Evolutionary conservation across 2,797 vertebrate species (phyloP).

Genomic region (Vireo griseus): DNA sequence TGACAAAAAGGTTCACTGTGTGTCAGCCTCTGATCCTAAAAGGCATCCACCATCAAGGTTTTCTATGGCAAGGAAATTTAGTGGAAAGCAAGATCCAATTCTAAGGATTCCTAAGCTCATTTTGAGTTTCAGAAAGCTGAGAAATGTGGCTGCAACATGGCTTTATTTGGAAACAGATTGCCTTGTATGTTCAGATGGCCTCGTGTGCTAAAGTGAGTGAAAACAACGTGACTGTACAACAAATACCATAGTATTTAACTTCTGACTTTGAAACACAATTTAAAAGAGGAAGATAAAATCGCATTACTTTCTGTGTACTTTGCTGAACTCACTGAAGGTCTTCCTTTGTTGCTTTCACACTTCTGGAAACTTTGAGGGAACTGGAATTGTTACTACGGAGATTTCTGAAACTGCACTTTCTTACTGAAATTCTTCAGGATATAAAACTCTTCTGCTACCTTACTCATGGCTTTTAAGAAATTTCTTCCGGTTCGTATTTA

Average conservation of each 20-base stretch:
- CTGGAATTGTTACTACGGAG: neutral
- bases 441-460: neutral
- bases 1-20: neutral
- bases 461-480: neutral
- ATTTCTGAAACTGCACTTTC: neutral
- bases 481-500: neutral
- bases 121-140: neutral
- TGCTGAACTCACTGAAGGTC: neutral
- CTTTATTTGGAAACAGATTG: neutral
- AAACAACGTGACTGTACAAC: neutral
- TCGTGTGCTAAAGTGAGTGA: neutral
- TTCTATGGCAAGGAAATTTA: neutral
- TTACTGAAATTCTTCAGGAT: neutral
- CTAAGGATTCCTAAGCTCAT: neutral
- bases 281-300: neutral
- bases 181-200: neutral
- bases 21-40: neutral
- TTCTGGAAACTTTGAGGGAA: neutral
- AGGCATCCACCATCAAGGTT: neutral
- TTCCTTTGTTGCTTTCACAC: neutral
- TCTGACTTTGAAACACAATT: neutral
- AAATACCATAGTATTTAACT: neutral
- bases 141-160: neutral
- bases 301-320: neutral
- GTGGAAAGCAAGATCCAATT: neutral